Evolutionary conservation across 2,113 vertebrate species (phyloP).

Genomic region (Cavia aperea): DNA sequence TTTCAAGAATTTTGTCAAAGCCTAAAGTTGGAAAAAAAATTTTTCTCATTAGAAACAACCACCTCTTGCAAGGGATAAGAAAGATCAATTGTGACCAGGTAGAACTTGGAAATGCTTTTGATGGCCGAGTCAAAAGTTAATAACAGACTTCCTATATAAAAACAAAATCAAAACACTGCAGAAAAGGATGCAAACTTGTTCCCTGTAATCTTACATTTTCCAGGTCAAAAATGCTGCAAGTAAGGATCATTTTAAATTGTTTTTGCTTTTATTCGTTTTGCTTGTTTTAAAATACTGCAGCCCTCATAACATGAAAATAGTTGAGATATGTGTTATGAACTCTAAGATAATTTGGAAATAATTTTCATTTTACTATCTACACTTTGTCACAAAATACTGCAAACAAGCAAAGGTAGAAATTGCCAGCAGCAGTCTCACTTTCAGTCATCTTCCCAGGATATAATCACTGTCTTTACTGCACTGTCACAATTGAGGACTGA

Average conservation of each 20-base stretch:
- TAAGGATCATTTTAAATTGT: not conserved
- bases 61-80: not conserved
- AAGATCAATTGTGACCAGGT: not conserved
- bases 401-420: not conserved
- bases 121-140: not conserved
- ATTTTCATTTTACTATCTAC: not conserved
- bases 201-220: not conserved
- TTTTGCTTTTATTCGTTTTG: not conserved
- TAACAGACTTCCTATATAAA: not conserved
- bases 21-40: conserved; percentile 74
- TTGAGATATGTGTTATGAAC: not conserved
- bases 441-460: not conserved
- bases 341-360: not conserved
- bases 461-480: not conserved
- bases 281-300: not conserved
- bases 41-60: conserved; percentile 1
- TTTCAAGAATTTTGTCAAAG: conserved; percentile 97
- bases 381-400: not conserved
- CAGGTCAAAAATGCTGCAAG: not conserved
- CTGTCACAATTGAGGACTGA: not conserved
- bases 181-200: not conserved
- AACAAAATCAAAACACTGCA: not conserved
- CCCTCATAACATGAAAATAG: not conserved
- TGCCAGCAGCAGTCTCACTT: not conserved
- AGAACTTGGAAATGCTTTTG: not conserved